Conservation (phyloP, 2,113 vertebrate genomes). For the Neomonachus schauinslandi region DNA sequence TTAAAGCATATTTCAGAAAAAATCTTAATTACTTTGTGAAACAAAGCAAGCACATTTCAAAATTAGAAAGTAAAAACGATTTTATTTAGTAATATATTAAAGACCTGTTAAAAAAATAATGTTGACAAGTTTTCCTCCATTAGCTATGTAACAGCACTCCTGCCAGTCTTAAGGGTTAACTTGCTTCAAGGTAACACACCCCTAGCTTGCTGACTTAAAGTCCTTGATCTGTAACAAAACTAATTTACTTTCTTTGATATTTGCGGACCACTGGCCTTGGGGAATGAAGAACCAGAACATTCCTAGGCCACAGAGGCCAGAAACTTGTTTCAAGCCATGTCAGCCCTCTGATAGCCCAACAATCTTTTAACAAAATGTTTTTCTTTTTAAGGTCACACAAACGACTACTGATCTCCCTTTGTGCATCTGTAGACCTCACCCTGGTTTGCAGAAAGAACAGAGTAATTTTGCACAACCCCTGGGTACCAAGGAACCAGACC, state of each 20-base stretch:
- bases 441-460: not conserved
- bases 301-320: not conserved
- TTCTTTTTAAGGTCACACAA: not conserved
- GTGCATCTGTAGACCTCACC: not conserved
- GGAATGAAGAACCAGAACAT: not conserved
- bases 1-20: not conserved
- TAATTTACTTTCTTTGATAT: not conserved
- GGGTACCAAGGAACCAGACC: not conserved
- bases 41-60: not conserved
- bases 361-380: not conserved
- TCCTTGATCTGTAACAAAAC: not conserved
- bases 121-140: not conserved
- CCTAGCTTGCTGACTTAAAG: not conserved
- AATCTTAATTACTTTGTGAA: not conserved
- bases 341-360: not conserved
- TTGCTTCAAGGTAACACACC: not conserved
- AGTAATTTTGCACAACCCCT: not conserved
- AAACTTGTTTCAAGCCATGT: not conserved
- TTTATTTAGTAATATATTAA: not conserved
- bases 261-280: not conserved
- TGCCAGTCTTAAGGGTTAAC: too few species aligned
- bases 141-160: too few species aligned
- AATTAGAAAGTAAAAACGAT: conserved; percentile 1
- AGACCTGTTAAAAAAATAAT: not conserved
- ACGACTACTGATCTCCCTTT: not conserved